Evolutionary conservation across 2,113 vertebrate genomes (phyloP).

Genomic region (Tragelaphus strepsiceros): DNA sequence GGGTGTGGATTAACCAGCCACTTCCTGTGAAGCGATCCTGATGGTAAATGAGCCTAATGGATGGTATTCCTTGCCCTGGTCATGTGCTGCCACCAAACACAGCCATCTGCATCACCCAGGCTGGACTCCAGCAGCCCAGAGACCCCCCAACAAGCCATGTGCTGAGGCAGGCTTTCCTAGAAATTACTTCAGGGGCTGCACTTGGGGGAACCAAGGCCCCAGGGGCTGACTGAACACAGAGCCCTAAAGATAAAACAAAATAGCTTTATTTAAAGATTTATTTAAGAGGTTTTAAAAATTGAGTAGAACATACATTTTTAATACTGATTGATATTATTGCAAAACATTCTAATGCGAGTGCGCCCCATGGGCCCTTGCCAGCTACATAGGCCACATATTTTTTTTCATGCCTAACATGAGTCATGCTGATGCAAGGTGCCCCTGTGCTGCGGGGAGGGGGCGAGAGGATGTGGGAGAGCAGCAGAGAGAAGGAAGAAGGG

Average conservation of each 20-base stretch:
- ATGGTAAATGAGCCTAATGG: conserved; percentile 5
- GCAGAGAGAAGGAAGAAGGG: not conserved
- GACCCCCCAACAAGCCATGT: not conserved
- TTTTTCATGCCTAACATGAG: conserved; percentile 52
- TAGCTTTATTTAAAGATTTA: conserved; percentile 86
- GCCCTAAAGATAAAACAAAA: conserved; percentile 82
- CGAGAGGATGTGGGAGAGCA: not conserved
- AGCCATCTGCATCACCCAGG: not conserved
- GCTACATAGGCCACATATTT: conserved; percentile 56
- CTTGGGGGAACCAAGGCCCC: not conserved
- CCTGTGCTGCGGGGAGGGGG: not conserved
- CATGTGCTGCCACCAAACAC: not conserved
- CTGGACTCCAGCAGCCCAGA: not conserved
- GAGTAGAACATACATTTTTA: conserved; percentile 85
- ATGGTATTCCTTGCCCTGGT: not conserved
- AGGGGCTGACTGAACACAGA: conserved; percentile 58
- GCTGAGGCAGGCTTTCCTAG: not conserved
- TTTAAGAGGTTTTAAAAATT: conserved; percentile 83
- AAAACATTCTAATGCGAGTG: conserved; percentile 81
- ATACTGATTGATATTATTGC: conserved; percentile 86
- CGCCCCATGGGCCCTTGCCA: conserved; percentile 66
- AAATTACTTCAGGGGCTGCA: not conserved
- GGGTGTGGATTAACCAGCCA: not conserved
- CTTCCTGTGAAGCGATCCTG: not conserved
- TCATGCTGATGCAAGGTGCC: not conserved